Base-by-base conservation (phyloP, 2,113 vertebrate genomes). In the Ciconia boyciana region DNA sequence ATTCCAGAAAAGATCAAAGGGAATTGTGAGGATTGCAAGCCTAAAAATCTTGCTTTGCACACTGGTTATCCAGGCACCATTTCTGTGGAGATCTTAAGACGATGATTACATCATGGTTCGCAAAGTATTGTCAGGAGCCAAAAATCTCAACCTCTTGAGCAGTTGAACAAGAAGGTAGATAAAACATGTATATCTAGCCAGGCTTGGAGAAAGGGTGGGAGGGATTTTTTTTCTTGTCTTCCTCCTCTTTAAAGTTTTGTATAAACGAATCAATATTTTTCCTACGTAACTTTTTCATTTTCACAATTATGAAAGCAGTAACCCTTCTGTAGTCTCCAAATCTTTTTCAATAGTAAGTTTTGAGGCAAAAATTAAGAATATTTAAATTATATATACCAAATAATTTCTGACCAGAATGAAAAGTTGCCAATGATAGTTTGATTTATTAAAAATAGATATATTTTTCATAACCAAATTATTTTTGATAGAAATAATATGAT, bases 31-130 rank as follows among this genome's bases (percentile, higher is more conserved):
- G 41, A 44, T 2, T 25, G 70, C 43, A 71, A 77, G 70, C 28
- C 39, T 76, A 11, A 60, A 84, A 69, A 10, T n/a, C 39, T 34
- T 14, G 31, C 46, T 54, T 29, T 69, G 55, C 31, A 21, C 39
- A 10, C 17, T 0, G 0, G 29, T 80, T 51, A 41, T 10, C 17
- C 4, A 0, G 48, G 66, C 32, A n/a, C 43, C 17, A 3, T 68
- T 91, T 68, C 60, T 49, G 71, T 10, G 13, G 71, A 43, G 18
- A 25, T 20, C n/a, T 61, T n/a, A 28, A n/a, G 36, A 9, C 4
- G 48, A 31, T 31, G 9, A 65, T 71, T 65, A 24, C 39, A 9
- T 46, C 14, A 5, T 48, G 60, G 48, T 62, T 87, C 2, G 3
- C 31, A 44, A 65, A 43, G 41, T 36, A 34, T 31, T 54, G 25